Evolutionary conservation across 2,888 invertebrate genomes (phyloP), one percentile per base, ranked within the genome.

Genomic region (Amphipoea lucens): DNA sequence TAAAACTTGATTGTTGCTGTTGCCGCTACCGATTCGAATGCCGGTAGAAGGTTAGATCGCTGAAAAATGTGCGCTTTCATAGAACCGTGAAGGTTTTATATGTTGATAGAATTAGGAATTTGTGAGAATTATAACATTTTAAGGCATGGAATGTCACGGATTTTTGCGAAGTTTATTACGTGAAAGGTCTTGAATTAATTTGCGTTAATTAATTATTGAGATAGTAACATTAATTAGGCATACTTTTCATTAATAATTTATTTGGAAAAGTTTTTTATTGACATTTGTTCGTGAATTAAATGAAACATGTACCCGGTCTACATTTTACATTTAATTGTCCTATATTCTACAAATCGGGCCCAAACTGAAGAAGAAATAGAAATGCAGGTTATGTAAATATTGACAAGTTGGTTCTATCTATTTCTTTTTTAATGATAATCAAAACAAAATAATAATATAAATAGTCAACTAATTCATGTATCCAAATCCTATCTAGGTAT

Each of bases 1-100:
- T 72, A 77, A 12, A 80, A 84, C 76, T 79, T 83, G 84, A 86
- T 88, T 86, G 81, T 86, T 84, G 77, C 83, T 85, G 74, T 86
- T 81, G 72, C 81, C 82, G 83, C 88, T 85, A 74, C 82, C 73
- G 78, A 76, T 78, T 87, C 73, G 63, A 78, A 73, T 57, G 83
- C 85, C 87, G 87, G 78, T 82, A 76, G 78, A 86, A 85, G 84
- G 79, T 86, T 83, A 82, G 36, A 83, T 65, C 73, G 63, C 76
- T 84, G 81, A 74, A 87, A 74, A 82, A 82, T 74, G 69, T 82
- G 78, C 81, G 77, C 74, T 79, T 84, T 84, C 78, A 67, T 40
- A 73, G 6, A 77, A 73, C 40, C 72, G 40, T 65, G 81, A 72
- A 83, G 60, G 54, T n/a, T 74, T 69, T 70, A 1, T 72, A 23